A percentile compares a stretch with the other conserved stretches of the same genome.
Conservation (phyloP, 2,888 invertebrate genomes). For the Aphodius granarius region DNA sequence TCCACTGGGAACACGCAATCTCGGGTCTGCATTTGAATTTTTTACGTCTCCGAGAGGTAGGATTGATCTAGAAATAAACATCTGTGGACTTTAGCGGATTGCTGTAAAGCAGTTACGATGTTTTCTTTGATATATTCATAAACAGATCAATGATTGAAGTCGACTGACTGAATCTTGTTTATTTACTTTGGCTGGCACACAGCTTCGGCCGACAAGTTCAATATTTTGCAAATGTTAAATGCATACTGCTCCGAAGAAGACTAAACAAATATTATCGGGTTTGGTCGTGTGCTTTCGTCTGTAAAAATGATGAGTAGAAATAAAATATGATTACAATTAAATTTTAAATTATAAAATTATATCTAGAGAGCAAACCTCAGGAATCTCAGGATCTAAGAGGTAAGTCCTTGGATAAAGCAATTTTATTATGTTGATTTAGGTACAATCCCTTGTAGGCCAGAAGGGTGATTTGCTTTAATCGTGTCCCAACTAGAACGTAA, state of each 20-base stretch:
- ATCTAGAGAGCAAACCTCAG: too few relatives aligned
- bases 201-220: too few relatives aligned
- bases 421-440: neutral
- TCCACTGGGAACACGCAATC: neutral
- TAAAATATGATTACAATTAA: too few relatives aligned
- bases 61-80: neutral
- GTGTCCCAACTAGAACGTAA: neutral
- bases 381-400: too few relatives aligned
- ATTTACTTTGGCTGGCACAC: neutral
- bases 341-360: too few relatives aligned
- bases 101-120: neutral
- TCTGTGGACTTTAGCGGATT: neutral
- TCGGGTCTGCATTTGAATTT: neutral
- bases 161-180: neutral
- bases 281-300: too few relatives aligned
- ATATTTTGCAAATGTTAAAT: too few relatives aligned
- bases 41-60: neutral
- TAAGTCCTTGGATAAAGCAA: too few relatives aligned
- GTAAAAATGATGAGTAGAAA: too few relatives aligned
- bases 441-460: neutral
- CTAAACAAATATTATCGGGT: too few relatives aligned
- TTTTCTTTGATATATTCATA: neutral
- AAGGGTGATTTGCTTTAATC: neutral
- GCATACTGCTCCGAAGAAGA: too few relatives aligned
- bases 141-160: neutral